Conservation (phyloP, 2,113 vertebrate genomes). For the Neolamprologus tretocephalus region DNA sequence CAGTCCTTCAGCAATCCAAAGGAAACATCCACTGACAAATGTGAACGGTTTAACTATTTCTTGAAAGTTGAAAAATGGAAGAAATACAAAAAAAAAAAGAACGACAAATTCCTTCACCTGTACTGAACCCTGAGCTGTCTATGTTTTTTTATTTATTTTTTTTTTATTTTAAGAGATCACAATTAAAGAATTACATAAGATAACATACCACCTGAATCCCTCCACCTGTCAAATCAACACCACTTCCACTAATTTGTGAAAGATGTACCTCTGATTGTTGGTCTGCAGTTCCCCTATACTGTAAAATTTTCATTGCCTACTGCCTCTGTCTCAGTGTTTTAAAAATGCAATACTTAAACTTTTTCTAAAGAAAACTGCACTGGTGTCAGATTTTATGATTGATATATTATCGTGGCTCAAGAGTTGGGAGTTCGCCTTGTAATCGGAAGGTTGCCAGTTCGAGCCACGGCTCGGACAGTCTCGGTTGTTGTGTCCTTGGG, state of each 20-base stretch:
- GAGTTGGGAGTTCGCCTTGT: no score
- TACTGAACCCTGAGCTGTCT: neutral
- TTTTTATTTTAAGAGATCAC: neutral
- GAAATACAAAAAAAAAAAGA: neutral
- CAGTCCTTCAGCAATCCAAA: neutral
- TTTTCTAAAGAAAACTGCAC: neutral
- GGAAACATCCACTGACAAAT: neutral
- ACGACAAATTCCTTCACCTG: neutral
- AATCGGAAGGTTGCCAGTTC: no score
- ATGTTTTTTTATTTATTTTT: rapidly evolving
- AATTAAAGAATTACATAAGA: neutral
- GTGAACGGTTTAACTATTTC: neutral
- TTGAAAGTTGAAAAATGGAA: neutral
- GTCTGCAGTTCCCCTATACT: neutral
- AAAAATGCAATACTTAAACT: neutral
- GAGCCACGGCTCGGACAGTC: no score
- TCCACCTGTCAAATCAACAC: neutral
- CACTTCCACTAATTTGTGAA: neutral
- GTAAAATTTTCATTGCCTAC: neutral
- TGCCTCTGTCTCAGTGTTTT: neutral
- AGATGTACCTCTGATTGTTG: neutral
- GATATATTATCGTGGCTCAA: neutral
- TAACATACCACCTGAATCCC: neutral
- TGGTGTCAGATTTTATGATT: neutral
- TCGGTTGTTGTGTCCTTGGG: no score